Evolutionary conservation across 2,797 vertebrate species (phyloP), one percentile per base, ranked within the genome.

Genomic region (Odontamblyopus lacepedii): DNA sequence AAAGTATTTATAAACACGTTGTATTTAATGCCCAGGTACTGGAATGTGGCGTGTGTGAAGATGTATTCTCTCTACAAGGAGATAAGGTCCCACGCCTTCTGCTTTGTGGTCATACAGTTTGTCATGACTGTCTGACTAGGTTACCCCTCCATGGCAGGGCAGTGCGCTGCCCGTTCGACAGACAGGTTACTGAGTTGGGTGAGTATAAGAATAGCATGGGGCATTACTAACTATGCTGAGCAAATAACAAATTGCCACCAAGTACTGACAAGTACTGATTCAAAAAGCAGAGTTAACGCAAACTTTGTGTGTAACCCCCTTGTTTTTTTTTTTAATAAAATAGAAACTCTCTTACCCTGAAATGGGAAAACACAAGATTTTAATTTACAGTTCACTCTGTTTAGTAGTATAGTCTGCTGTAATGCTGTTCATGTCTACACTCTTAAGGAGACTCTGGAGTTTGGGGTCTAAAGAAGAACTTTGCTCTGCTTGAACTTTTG

Each of bases 381-480:
- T 18, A 62, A 32, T 62, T 19, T n/a, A 32, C 60, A 62, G 18
- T 35, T 62, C 6, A 35, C 16, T 30, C 57, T 60, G 5, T 16
- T 59, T 29, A 59, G 9, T 59, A 12, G 27, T 29, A 26, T 12
- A 13, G 27, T 16, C 12, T 6, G 1, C 1, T 26, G 30, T 35
- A 38, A 5, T 59, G 26, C 29, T 19, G 11, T 18, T 27, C 57
- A 6, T 67, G 11, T 15, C 3, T 3, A 13, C 0, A 68, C 7
- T 76, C 0, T 70, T 71, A 56, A 99, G 97, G 98, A 23, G 97
- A 99, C 85, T 99, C 98, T 59, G 98, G 98, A 76, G 97, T 99
- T 64, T 99, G 98, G 98, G 98, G 98, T 29, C 88, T 99, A 81
- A 99, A 99, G 91, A 99, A 99, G 89, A 99, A 99, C 90, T 99